Base-by-base conservation (phyloP, 2,888 invertebrate species). In the Lycia hirtaria region DNA sequence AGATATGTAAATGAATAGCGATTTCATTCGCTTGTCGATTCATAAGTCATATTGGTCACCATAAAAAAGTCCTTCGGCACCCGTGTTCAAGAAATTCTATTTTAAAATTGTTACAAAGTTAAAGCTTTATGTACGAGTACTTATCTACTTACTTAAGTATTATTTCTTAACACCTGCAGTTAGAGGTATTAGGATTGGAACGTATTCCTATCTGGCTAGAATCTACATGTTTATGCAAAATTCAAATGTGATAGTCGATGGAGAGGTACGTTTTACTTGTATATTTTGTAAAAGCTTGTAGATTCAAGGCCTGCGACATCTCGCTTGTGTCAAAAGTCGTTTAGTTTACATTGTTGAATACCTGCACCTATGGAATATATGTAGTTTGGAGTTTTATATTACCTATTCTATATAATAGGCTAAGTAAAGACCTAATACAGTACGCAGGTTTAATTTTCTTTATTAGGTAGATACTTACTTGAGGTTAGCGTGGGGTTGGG, bases 261-360 rank as follows among this genome's bases (percentile, higher is more conserved):
- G 71, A 76, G 73, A 78, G 74, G 70, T 73, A 59, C 68, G 71
- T 62, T 72, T 69, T 68, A 73, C 72, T 73, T 67, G 72, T 72
- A 68, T 76, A 75, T 81, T 80, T 81, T 77, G 80, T 80, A 77
- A 81, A 85, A 73, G 71, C 73, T 80, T 76, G 73, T 74, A 68
- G 70, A 72, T 80, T 82, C 88, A 88, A 88, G 88, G 88, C 73
- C 83, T 84, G 79, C 83, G 78, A 85, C 87, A 86, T 84, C 83
- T 82, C 75, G 78, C 75, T 79, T 78, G 68, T 72, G 78, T 81
- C 78, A 81, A 87, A 87, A 86, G 88, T 81, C 72, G 84, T 83
- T 81, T 79, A 78, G 79, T 69, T 78, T 83, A 87, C 83, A 84
- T 79, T 81, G 85, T 86, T 82, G 74, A 76, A 78, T 80, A 81